Evolutionary conservation across 2,113 vertebrate genomes (phyloP), one percentile per base, ranked within the genome.

Genomic region (Hemibagrus wyckioides): DNA sequence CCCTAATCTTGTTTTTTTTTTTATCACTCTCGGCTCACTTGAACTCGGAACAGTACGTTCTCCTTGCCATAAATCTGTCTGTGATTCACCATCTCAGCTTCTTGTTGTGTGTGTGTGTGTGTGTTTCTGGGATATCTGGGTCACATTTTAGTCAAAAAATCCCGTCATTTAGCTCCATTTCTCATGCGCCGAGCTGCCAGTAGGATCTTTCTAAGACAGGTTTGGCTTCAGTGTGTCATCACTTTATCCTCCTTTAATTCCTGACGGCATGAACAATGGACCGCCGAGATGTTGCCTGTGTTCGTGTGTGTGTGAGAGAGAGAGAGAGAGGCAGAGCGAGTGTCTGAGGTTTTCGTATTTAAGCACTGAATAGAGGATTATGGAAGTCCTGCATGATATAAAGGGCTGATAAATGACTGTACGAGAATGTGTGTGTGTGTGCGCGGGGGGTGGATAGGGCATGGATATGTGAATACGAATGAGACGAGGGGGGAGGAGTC

Each of bases 401-500:
- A 71, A 61, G 75, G 54, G 83, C 19, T 28, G 21, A 25, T 33
- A 36, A 13, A 85, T 59, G 56, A 69, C 61, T 77, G n/a, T 44
- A 2, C 5, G 33, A 33, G 57, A n/a, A 44, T 28, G 65, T 14
- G 87, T n/a, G n/a, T n/a, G n/a, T n/a, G n/a, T n/a, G n/a, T n/a
- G n/a, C n/a, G n/a, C n/a, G 21, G 8, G 77, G 23, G 28, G 1
- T 11, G 17, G 3, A 39, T 2, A 81, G 59, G 23, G 25, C 2
- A 21, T 4, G 33, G 23, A 61, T 3, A 23, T 54, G 19, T 23
- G 54, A 30, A n/a, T 85, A 82, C 89, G 83, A 67, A 86, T 84
- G 88, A 82, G 85, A 86, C 65, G 71, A 48, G 19, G 23, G 75
- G 30, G 2, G 6, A 39, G 17, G 21, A 92, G 89, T 81, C 92